A percentile compares a stretch with the other conserved stretches of the same genome.
These are phyloP conservation scores for Nymphalis c-album DNA, from an alignment of 2,888 invertebrate genomes.

Conservation along the genomic window DNA sequence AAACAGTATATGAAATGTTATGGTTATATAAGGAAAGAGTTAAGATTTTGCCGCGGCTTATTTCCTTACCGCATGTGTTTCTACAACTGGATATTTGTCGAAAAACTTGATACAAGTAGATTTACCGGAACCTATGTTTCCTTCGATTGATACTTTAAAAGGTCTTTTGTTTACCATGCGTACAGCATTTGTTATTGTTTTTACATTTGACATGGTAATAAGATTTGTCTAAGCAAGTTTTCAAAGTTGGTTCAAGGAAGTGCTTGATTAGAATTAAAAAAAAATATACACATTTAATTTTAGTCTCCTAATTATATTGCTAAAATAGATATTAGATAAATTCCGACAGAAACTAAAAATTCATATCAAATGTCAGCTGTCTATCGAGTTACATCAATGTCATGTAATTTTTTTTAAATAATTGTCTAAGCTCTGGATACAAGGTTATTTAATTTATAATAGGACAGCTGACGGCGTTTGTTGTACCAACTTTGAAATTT, in stretches of 20 bases:
- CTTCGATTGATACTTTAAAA: slow-evolving; percentile 88
- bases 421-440: too few species aligned
- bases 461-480: too few species aligned
- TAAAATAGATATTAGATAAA: too few species aligned
- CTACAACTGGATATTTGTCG: slow-evolving; percentile 83
- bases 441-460: too few species aligned
- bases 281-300: too few species aligned
- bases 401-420: too few species aligned
- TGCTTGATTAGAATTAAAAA: too few species aligned
- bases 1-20: neutral
- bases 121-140: slow-evolving; percentile 91
- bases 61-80: slow-evolving; percentile 72
- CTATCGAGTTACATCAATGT: too few species aligned
- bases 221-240: neutral
- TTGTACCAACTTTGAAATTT: too few species aligned
- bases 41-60: neutral
- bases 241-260: neutral
- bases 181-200: slow-evolving; percentile 53
- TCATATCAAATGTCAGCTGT: too few species aligned
- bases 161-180: slow-evolving; percentile 67
- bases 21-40: neutral
- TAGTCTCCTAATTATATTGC: too few species aligned
- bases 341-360: too few species aligned
- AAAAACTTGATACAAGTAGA: slow-evolving; percentile 89
- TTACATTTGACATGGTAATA: slow-evolving; percentile 58